Conservation (phyloP, 2,113 vertebrate species). For the Ramphastos sulfuratus region DNA sequence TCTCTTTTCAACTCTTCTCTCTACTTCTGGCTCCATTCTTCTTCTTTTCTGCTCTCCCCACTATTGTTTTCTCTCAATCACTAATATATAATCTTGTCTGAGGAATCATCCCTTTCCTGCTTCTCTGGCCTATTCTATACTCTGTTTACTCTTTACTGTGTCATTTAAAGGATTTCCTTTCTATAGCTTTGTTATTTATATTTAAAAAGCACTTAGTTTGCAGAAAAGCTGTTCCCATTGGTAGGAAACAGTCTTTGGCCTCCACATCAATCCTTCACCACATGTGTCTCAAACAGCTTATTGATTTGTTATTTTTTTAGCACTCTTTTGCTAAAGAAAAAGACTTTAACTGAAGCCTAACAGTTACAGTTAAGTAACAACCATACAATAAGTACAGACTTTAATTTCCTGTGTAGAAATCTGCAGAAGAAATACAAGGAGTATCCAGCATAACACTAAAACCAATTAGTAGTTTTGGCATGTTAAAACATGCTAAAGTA, state of each 20-base stretch:
- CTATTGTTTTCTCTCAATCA: neutral
- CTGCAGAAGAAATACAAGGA: slow-evolving; percentile 45
- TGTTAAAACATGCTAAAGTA: neutral
- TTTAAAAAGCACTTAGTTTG: neutral
- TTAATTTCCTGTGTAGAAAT: slow-evolving; percentile 73
- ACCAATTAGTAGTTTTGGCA: slow-evolving; percentile 29
- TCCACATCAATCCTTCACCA: slow-evolving; percentile 31
- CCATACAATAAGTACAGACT: slow-evolving; percentile 40
- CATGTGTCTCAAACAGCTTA: slow-evolving; percentile 41
- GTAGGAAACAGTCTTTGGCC: neutral
- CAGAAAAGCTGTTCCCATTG: neutral
- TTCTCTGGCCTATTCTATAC: neutral
- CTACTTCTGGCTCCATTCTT: neutral
- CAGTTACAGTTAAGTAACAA: slow-evolving; percentile 37
- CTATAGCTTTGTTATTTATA: neutral
- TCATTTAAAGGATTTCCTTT: neutral
- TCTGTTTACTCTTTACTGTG: neutral
- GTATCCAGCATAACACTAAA: slow-evolving; percentile 27
- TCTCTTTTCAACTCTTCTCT: neutral
- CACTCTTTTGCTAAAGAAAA: slow-evolving; percentile 9
- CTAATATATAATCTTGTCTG: neutral
- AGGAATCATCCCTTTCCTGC: neutral
- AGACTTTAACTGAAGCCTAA: neutral
- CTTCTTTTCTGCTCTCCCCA: neutral
- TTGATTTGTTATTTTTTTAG: slow-evolving; percentile 63